Conservation (phyloP, 2,797 vertebrate genomes). For the Taeniopygia guttata region DNA sequence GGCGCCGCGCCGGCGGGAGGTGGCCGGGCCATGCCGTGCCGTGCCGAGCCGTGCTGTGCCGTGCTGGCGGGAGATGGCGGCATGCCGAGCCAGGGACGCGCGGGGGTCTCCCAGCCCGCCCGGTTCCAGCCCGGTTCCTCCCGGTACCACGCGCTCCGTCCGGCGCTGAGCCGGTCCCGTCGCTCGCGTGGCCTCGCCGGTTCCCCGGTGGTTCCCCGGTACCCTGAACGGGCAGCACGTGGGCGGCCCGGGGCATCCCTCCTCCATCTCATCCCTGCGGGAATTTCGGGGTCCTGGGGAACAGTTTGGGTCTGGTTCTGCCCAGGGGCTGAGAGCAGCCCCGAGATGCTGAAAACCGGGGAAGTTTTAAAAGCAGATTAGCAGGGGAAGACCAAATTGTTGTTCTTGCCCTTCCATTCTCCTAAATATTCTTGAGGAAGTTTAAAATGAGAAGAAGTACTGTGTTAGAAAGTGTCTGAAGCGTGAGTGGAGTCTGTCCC, state of each 20-base stretch:
- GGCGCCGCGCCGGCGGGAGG: not conserved
- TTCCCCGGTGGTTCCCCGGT: not conserved
- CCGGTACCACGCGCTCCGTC: not conserved
- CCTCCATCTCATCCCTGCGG: fast-evolving
- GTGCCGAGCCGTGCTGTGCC: not conserved
- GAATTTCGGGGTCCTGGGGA: fast-evolving
- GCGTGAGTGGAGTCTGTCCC: not conserved
- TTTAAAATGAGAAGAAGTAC: not conserved
- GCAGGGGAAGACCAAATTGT: fast-evolving
- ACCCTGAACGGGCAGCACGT: not conserved
- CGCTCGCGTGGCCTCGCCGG: not conserved
- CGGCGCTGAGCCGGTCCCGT: not conserved
- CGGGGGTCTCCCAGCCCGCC: not conserved
- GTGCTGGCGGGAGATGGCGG: not conserved
- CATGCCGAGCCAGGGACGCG: not conserved
- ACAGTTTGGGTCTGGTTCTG: not conserved
- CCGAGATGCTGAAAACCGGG: fast-evolving
- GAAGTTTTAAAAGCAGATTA: not conserved
- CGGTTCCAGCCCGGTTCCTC: not conserved
- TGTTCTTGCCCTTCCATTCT: not conserved
- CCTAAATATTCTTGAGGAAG: not conserved
- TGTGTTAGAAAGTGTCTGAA: not conserved
- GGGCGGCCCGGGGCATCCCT: not conserved
- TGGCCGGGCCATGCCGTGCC: not conserved
- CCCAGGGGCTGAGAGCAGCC: not conserved